These are phyloP conservation scores for Mormyrus hasselquistii DNA, from an alignment of 2,797 vertebrate species.

Conservation along the genomic window DNA sequence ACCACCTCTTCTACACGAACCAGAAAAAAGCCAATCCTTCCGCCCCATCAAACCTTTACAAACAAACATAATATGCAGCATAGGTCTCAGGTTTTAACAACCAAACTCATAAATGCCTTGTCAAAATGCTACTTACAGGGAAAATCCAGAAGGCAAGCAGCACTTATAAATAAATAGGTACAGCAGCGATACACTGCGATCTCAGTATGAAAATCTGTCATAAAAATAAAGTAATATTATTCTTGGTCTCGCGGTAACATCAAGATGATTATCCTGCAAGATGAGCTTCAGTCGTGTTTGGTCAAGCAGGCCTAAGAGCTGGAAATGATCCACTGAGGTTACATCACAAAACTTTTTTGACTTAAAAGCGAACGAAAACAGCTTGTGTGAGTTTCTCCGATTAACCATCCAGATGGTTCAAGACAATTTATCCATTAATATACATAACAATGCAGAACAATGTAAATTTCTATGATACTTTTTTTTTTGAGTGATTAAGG, in stretches of 20 bases:
- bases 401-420: not conserved
- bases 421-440: not conserved
- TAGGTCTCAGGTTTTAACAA: not conserved
- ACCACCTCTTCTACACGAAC: not conserved
- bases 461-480: not conserved
- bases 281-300: not conserved
- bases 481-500: not conserved
- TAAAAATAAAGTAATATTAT: not conserved
- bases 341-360: not conserved
- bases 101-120: not conserved
- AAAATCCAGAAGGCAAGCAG: not conserved
- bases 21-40: not conserved
- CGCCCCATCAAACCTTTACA: not conserved
- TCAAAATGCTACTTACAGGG: slow-evolving; percentile 7
- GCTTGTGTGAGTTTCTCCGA: not conserved
- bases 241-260: not conserved
- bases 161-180: not conserved
- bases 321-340: not conserved
- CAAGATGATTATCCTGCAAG: not conserved
- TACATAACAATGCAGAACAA: not conserved
- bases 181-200: not conserved
- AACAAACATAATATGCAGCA: not conserved
- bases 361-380: not conserved
- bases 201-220: slow-evolving; percentile 23
- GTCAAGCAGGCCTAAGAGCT: not conserved